Percentiles rank a stretch among this genome's conserved stretches.
Evolutionary conservation across 2,888 invertebrate species (phyloP).

Genomic region (Ditylenchus weischeri): DNA sequence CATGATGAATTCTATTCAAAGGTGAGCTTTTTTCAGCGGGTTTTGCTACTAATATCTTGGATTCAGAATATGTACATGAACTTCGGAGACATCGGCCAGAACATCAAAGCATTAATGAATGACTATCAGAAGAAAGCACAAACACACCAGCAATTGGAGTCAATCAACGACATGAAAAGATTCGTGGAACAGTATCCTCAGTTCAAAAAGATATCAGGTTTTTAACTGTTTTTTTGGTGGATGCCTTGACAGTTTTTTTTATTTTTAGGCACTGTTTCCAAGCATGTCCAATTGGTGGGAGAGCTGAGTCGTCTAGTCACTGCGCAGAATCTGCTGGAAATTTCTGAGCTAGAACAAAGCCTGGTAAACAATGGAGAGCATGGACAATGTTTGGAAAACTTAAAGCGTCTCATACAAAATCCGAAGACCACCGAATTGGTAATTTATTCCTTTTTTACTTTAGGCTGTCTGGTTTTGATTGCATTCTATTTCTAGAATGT

Average conservation of each 20-base stretch:
- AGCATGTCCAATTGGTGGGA: slow-evolving; percentile 93
- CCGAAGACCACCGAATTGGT: slow-evolving; percentile 63
- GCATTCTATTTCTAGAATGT: slow-evolving; percentile 65
- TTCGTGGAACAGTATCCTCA: slow-evolving; percentile 91
- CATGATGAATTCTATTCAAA: slow-evolving; percentile 95
- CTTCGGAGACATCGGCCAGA: slow-evolving; percentile 96
- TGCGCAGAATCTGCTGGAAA: slow-evolving; percentile 75
- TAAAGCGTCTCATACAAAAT: slow-evolving; percentile 75
- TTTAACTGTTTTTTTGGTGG: slow-evolving; percentile 14
- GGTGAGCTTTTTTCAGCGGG: slow-evolving; percentile 61
- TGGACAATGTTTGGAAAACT: slow-evolving; percentile 66
- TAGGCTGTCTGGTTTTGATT: not conserved
- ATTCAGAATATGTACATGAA: slow-evolving; percentile 83
- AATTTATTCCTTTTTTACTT: not conserved
- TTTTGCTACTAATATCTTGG: slow-evolving; percentile 17
- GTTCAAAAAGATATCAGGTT: slow-evolving; percentile 72
- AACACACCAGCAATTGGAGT: slow-evolving; percentile 92
- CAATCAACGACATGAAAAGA: slow-evolving; percentile 92
- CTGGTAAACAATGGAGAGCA: slow-evolving; percentile 71
- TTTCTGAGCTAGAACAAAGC: slow-evolving; percentile 90
- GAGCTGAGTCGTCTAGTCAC: slow-evolving; percentile 83
- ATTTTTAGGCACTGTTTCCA: slow-evolving; percentile 74
- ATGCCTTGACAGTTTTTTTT: not conserved
- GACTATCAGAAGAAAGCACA: slow-evolving; percentile 90
- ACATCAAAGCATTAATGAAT: slow-evolving; percentile 92